Evolutionary conservation across 2,888 invertebrate species (phyloP).

Genomic region (Drosophila sordidapex): DNA sequence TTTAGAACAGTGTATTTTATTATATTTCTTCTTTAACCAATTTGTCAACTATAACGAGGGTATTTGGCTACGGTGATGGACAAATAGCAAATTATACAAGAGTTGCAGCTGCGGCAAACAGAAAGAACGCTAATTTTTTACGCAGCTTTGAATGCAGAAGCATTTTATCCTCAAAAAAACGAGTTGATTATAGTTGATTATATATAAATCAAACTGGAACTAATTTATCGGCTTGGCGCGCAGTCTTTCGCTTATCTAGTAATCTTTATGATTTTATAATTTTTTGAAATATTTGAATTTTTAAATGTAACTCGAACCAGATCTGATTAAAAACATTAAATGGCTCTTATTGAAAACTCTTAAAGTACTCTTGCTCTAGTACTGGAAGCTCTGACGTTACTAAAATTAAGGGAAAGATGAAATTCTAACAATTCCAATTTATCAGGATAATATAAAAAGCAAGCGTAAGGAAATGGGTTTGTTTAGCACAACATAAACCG

Average conservation of each 20-base stretch:
- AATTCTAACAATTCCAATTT: neutral
- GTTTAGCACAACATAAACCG: neutral
- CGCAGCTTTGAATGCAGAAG: slow-evolving; percentile 63
- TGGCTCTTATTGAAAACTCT: neutral
- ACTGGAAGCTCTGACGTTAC: neutral
- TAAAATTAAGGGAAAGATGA: neutral
- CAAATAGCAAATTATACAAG: neutral
- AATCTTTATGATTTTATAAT: too few species aligned
- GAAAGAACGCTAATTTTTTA: slow-evolving; percentile 70
- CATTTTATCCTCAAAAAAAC: neutral
- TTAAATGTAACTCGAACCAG: neutral
- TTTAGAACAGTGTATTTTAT: neutral
- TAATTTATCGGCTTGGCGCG: too few species aligned
- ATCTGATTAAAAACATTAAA: neutral
- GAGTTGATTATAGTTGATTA: neutral
- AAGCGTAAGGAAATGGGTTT: neutral
- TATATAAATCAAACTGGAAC: neutral
- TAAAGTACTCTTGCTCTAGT: too few species aligned
- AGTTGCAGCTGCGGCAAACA: slow-evolving; percentile 29
- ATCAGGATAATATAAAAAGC: neutral
- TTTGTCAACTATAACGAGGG: neutral
- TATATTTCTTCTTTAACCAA: neutral
- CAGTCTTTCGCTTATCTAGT: too few species aligned
- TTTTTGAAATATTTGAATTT: too few species aligned
- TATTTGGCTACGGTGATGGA: slow-evolving; percentile 2